Evolutionary conservation across 2,113 vertebrate genomes (phyloP).

Genomic region (Saccopteryx leptura): DNA sequence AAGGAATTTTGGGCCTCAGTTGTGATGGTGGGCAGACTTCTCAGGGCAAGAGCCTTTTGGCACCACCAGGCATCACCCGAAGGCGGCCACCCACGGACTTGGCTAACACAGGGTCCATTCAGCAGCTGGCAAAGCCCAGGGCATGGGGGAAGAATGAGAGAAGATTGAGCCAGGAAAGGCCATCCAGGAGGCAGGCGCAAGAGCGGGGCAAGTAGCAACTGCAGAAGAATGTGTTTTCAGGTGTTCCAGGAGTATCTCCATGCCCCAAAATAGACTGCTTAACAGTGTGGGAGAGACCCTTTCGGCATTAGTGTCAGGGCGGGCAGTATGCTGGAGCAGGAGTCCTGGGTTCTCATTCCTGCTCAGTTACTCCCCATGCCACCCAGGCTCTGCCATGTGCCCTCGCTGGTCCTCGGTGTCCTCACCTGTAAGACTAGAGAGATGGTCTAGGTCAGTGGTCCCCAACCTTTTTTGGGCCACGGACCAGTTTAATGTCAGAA

Average conservation of each 20-base stretch:
- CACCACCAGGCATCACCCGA: background rate
- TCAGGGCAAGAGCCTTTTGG: conserved; percentile 16
- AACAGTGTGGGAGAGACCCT: background rate
- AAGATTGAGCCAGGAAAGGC: background rate
- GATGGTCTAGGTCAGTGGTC: background rate
- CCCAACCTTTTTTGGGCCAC: no score
- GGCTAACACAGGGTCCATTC: conserved; percentile 50
- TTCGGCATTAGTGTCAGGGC: background rate
- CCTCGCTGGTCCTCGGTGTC: background rate
- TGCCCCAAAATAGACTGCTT: background rate
- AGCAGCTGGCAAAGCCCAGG: background rate
- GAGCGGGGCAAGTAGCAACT: background rate
- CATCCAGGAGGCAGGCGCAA: background rate
- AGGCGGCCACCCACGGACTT: conserved; percentile 19
- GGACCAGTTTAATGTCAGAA: no score
- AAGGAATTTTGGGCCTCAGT: conserved; percentile 40
- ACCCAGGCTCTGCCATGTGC: background rate
- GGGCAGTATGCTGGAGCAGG: background rate
- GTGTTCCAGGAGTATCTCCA: background rate
- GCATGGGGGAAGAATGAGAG: background rate
- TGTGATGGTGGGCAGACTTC: conserved; percentile 19
- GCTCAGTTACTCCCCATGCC: background rate
- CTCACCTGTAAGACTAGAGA: background rate
- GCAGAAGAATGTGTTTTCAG: background rate
- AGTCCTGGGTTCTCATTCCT: background rate